Evolutionary conservation across 2,113 vertebrate species (phyloP).

Genomic region (Calcarius ornatus): DNA sequence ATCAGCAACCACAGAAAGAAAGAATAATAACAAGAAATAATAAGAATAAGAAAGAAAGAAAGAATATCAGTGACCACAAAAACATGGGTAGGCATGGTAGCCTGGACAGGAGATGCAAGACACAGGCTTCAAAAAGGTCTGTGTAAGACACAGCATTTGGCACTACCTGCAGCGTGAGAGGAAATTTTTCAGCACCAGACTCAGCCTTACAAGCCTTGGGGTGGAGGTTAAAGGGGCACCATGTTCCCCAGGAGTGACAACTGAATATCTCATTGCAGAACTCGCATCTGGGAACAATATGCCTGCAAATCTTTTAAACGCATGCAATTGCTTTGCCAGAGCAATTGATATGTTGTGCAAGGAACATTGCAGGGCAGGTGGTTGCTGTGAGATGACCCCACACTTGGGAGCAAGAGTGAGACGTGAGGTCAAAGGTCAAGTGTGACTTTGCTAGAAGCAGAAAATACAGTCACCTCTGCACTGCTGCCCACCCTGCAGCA

Average conservation of each 20-base stretch:
- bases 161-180: not conserved
- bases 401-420: slow-evolving; percentile 38
- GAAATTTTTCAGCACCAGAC: slow-evolving; percentile 20
- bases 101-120: not conserved
- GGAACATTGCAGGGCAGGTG: slow-evolving; percentile 64
- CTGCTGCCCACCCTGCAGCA: not conserved
- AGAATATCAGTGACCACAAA: not conserved
- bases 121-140: not conserved
- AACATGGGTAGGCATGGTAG: not conserved
- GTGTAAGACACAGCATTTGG: not conserved
- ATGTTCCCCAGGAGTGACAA: slow-evolving; percentile 49
- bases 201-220: not conserved
- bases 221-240: slow-evolving; percentile 64
- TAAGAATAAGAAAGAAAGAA: no score
- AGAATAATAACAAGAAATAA: no score
- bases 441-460: slow-evolving; percentile 63
- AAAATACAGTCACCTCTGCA: slow-evolving; percentile 33
- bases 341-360: slow-evolving; percentile 64
- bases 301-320: slow-evolving; percentile 47
- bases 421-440: slow-evolving; percentile 43
- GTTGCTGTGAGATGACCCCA: slow-evolving; percentile 66
- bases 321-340: slow-evolving; percentile 58
- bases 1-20: not conserved
- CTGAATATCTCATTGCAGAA: slow-evolving; percentile 49
- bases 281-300: slow-evolving; percentile 70